Conservation (phyloP, 2,888 invertebrate genomes). For the Synanthedon myopaeformis region DNA sequence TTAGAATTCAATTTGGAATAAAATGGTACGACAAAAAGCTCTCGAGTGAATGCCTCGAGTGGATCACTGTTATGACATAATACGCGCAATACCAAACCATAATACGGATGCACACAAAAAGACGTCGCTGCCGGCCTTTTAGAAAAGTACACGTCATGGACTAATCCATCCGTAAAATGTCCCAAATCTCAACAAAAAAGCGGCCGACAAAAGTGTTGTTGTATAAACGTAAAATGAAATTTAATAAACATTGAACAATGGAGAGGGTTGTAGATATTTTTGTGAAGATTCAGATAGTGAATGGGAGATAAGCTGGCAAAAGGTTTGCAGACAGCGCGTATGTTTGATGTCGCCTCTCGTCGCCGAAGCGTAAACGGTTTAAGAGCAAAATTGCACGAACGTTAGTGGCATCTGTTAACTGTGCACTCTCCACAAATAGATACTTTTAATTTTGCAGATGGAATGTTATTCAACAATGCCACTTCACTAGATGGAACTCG, state of each 20-base stretch:
- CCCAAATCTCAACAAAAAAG: slow-evolving; percentile 61
- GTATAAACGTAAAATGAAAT: slow-evolving; percentile 69
- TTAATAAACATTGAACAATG: slow-evolving; percentile 67
- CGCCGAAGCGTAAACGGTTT: slow-evolving; percentile 60
- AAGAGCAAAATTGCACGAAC: slow-evolving; percentile 63
- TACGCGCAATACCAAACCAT: slow-evolving; percentile 64
- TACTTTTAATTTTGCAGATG: slow-evolving; percentile 67
- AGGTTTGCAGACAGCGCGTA: slow-evolving; percentile 58
- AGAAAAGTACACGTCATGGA: slow-evolving; percentile 54
- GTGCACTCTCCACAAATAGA: slow-evolving; percentile 51
- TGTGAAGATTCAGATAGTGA: slow-evolving; percentile 58
- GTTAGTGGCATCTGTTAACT: slow-evolving; percentile 63
- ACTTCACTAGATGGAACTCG: slow-evolving; percentile 1
- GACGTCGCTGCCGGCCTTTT: slow-evolving; percentile 45
- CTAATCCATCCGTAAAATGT: slow-evolving; percentile 69
- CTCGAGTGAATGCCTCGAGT: slow-evolving; percentile 39
- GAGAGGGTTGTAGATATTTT: slow-evolving; percentile 52
- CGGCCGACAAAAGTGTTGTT: slow-evolving; percentile 67
- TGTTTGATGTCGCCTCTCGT: slow-evolving; percentile 69
- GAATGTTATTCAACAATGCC: slow-evolving; percentile 33
- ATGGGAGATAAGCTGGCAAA: slow-evolving; percentile 67
- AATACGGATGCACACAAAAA: slow-evolving; percentile 55
- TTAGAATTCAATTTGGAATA: slow-evolving; percentile 58
- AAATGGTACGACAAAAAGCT: slow-evolving; percentile 46
- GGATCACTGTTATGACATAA: slow-evolving; percentile 68